Percentiles rank a stretch among this genome's conserved stretches.
These are phyloP conservation scores for Thyatira batis DNA, from an alignment of 2,888 invertebrate genomes.

Conservation along the genomic window DNA sequence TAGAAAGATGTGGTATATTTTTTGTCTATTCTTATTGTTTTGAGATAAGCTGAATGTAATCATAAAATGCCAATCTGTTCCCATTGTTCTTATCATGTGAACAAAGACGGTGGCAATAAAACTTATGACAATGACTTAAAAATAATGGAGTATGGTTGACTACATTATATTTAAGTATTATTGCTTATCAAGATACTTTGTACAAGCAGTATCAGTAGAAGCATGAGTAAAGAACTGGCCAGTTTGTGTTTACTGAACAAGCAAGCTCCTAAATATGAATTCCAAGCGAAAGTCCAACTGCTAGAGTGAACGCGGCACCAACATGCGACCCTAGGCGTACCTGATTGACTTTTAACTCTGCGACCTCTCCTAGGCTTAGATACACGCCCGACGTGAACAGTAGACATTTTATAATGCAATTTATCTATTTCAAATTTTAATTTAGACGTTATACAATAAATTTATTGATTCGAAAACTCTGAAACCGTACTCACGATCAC, in stretches of 20 bases:
- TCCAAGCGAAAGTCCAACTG: constrained; percentile 60
- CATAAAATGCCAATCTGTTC: neutral
- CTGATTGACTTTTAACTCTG: constrained; percentile 67
- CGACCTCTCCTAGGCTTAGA: constrained; percentile 65
- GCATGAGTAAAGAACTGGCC: constrained; percentile 16
- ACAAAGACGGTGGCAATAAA: neutral
- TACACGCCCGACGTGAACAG: constrained; percentile 68
- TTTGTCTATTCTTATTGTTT: neutral
- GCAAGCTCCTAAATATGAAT: constrained; percentile 44
- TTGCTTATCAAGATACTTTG: neutral
- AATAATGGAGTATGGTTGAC: too few species aligned
- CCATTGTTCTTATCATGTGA: neutral
- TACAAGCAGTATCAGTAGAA: constrained; percentile 19
- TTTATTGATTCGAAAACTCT: constrained; percentile 50
- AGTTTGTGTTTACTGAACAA: constrained; percentile 26
- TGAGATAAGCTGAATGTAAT: neutral
- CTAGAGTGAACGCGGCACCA: constrained; percentile 51
- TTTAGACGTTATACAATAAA: constrained; percentile 36
- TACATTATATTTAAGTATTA: too few species aligned
- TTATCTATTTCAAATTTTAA: constrained; percentile 30
- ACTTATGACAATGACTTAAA: neutral
- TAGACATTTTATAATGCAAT: constrained; percentile 58
- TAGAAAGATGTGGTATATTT: neutral
- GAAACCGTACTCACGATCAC: constrained; percentile 63
- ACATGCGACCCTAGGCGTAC: constrained; percentile 63